Evolutionary conservation across 1,140 invertebrate species (phyloP), one percentile per base, ranked within the genome.

Genomic region (Holcopasites calliopsidis): DNA sequence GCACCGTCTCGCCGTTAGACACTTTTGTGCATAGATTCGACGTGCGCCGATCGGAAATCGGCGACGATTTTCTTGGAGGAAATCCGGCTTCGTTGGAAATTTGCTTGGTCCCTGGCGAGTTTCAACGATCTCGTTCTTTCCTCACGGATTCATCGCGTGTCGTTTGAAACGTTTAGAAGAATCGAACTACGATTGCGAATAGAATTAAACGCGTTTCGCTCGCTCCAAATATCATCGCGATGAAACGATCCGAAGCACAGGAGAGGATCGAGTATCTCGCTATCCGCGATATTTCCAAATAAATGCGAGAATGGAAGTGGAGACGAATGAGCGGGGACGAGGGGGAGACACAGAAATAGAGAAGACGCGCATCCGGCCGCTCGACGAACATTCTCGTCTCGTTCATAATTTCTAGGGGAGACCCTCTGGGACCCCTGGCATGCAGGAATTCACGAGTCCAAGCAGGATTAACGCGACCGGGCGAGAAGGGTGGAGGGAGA

Each of bases 381-480:
- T 40, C 52, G 52, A 66, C 62, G 72, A 74, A 74, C 62, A 58
- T 74, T 75, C 72, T 50, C 72, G 54, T 68, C 72, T 58, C 64
- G 54, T 75, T 50, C 64, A 69, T 69, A 75, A 75, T 75, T 75
- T 75, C 64, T 58, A 57, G 26, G 62, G 40, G n/a, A 38, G 54
- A 50, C 18, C 72, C 72, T 49, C 40, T 49, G 54, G 72, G 72
- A 68, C 26, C 52, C 11, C 4, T n/a, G 64, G 64, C 64, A 75
- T 58, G 54, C 64, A 68, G 72, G 72, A 75, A 75, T 75, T 69
- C 72, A 75, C 42, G 64, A 69, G 72, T 60, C 52, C 72, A 55
- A 58, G 64, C 64, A 75, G 72, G 72, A 75, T 75, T 75, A 75
- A 75, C 72, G 64, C 42, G 33, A 35, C 33, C 7, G 40, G 35